Evolutionary conservation across 2,888 invertebrate genomes (phyloP).

Genomic region (Epistrophe grossulariae): DNA sequence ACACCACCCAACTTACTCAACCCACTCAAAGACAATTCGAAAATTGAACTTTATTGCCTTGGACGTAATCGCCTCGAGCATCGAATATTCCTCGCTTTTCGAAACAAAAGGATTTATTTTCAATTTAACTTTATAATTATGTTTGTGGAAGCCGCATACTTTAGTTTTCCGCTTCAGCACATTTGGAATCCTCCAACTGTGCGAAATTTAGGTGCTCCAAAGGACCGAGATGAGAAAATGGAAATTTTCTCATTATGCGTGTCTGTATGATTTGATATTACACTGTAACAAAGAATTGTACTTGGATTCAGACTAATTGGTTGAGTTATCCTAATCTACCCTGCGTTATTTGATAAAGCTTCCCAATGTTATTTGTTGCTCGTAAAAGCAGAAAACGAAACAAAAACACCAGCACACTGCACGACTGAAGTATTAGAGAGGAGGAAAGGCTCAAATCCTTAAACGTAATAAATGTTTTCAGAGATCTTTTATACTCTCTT

Average conservation of each 20-base stretch:
- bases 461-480: constrained; percentile 77
- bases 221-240: constrained; percentile 33
- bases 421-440: constrained; percentile 25
- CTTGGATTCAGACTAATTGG: constrained; percentile 13
- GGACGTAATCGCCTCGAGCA: constrained; percentile 53
- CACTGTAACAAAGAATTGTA: constrained; percentile 12
- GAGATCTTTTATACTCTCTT: constrained; percentile 74
- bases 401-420: background rate
- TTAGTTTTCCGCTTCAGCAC: constrained; percentile 62
- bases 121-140: constrained; percentile 78
- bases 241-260: constrained; percentile 28
- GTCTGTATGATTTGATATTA: constrained; percentile 26
- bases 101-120: constrained; percentile 77
- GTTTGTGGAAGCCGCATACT: constrained; percentile 74
- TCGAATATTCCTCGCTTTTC: constrained; percentile 63
- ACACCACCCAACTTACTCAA: background rate
- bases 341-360: constrained; percentile 51
- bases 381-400: constrained; percentile 2
- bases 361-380: constrained; percentile 24
- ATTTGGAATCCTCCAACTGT: constrained; percentile 28
- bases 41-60: constrained; percentile 74
- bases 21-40: constrained; percentile 59
- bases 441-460: constrained; percentile 71
- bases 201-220: constrained; percentile 49
- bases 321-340: constrained; percentile 21